Evolutionary conservation across 2,113 vertebrate species (phyloP), one percentile per base, ranked within the genome.

Genomic region (Lepus americanus): DNA sequence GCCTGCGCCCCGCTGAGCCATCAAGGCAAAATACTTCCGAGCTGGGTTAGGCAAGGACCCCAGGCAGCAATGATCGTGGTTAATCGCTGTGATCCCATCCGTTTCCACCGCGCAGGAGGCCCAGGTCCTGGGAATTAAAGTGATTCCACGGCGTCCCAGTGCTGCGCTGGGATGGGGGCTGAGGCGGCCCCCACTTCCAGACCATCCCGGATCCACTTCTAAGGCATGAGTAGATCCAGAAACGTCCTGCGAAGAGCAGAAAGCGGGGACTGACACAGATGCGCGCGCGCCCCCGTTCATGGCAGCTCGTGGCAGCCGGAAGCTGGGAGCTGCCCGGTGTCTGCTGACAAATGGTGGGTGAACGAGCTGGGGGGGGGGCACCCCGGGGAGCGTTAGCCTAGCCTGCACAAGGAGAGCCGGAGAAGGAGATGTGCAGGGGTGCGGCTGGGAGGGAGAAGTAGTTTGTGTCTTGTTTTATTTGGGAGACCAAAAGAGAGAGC

Each of bases 11-110:
- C 25, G 31, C 27, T 1, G n/a, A 19, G 44, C 23, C 2, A 76
- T 10, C 61, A 0, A 0, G 22, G 16, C 1, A 6, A 36, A 27
- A 36, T 1, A 29, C 72, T 29, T 0, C 59, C 31, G 61, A 49
- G 93, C 55, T 6, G 63, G 4, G 12, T 23, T 6, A 44, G 19
- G 55, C 55, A 17, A 59, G 17, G n/a, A 44, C 8, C 3, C 29
- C 29, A 10, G 59, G 20, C 53, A 27, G 25, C 22, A 2, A 59
- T 59, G 55, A 19, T 19, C 17, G 12, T 13, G 55, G 13, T 59
- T 59, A 22, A 19, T 29, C 25, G 4, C 12, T 12, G 9, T 25
- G 13, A 51, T n/a, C 59, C 39, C 27, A 6, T 7, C 44, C 44
- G 33, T 55, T 36, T 80, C 69, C 80, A 66, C 27, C 5, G 22